Percentiles rank a stretch among this genome's conserved stretches.
phyloP scores from a whole-genome alignment of 2,113 vertebrate species.

The Felis catus region DNA sequence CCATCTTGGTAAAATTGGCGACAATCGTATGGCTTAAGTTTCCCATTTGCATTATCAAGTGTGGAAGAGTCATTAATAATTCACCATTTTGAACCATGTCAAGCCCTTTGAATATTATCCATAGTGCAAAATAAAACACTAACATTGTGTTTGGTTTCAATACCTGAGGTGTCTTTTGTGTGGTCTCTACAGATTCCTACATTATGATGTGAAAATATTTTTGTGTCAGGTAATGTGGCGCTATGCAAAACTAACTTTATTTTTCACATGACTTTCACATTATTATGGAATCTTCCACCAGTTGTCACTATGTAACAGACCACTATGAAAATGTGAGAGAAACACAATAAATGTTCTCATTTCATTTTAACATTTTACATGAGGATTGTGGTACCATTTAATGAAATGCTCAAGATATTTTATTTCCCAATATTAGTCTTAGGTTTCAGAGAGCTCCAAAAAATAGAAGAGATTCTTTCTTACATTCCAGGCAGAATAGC shows the following conservation, averaged over 20 bases:
- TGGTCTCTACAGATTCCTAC: background rate
- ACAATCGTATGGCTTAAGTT: background rate
- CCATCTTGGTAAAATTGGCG: background rate
- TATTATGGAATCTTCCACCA: background rate
- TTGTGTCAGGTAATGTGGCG: background rate
- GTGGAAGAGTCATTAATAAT: background rate
- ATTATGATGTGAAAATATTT: background rate
- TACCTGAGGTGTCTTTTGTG: background rate
- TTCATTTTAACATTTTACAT: background rate
- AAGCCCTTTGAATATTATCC: background rate
- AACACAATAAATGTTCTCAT: background rate
- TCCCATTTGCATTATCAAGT: background rate
- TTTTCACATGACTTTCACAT: background rate
- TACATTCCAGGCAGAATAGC: background rate
- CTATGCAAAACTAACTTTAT: background rate
- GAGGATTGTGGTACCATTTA: background rate
- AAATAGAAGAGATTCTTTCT: background rate
- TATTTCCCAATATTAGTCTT: constrained; percentile 10
- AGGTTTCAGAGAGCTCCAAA: background rate
- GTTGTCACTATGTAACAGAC: background rate
- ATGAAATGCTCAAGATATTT: constrained; percentile 18
- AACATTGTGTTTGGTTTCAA: background rate
- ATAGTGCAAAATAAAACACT: background rate
- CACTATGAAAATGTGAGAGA: background rate
- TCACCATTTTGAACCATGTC: background rate